Conservation (phyloP, 2,797 vertebrate species). For the Silurus lanzhouensis region DNA sequence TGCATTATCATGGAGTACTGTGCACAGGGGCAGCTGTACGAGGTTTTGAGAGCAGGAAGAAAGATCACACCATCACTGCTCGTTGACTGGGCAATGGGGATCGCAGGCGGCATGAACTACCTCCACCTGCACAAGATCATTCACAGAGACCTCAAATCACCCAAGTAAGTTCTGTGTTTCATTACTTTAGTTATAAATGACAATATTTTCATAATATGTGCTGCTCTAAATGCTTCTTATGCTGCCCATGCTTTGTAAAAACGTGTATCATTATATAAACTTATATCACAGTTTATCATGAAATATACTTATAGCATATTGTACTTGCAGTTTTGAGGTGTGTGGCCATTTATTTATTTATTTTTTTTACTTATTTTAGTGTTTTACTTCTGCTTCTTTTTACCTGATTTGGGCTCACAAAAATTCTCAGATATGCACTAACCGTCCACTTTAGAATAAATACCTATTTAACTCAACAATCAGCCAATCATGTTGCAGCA, state of each 20-base stretch:
- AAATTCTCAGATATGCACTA: neutral
- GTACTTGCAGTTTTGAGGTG: no score
- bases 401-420: no score
- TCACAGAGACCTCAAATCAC: conserved; percentile 96
- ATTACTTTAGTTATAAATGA: neutral
- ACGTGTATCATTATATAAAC: neutral
- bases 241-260: neutral
- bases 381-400: neutral
- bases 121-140: conserved; percentile 98
- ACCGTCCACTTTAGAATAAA: neutral
- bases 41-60: conserved; percentile 92
- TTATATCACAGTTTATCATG: neutral
- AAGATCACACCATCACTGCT: conserved; percentile 91
- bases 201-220: neutral
- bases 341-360: neutral
- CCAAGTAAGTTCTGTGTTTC: conserved; percentile 84
- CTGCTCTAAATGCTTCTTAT: neutral
- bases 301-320: neutral
- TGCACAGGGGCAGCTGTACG: conserved; percentile 95
- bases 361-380: neutral
- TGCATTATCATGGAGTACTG: conserved; percentile 99
- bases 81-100: conserved; percentile 98
- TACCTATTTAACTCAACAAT: neutral
- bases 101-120: conserved; percentile 97
- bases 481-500: no score